phyloP scores from a whole-genome alignment of 2,888 invertebrate species.

The Arenicola marina region DNA sequence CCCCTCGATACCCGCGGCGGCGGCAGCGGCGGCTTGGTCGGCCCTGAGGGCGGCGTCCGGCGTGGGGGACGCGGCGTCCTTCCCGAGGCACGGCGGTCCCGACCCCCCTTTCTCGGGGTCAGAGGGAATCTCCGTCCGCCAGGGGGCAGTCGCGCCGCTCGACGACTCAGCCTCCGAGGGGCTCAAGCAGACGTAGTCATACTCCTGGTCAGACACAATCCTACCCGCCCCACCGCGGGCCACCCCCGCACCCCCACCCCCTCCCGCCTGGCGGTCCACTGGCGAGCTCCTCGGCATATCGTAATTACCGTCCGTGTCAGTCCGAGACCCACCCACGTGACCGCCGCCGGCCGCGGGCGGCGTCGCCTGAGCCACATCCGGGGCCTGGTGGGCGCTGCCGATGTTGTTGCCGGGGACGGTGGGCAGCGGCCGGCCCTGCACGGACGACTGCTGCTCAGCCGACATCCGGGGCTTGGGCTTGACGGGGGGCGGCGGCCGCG shows the following conservation, averaged over 20 bases:
- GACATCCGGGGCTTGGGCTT: constrained; percentile 17
- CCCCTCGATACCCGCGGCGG: not conserved
- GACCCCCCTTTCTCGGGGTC: not conserved
- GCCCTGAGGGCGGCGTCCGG: not conserved
- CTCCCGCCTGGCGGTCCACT: no score
- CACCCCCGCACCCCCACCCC: no score
- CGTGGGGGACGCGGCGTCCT: not conserved
- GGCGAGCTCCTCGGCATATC: no score
- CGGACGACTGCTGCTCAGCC: not conserved
- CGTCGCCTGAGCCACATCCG: not conserved
- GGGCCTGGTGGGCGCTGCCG: not conserved
- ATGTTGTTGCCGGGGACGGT: not conserved
- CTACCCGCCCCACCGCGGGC: no score
- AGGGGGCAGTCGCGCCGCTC: no score
- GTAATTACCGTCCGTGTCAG: no score
- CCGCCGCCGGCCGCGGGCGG: constrained; percentile 3
- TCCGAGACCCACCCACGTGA: not conserved
- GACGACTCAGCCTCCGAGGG: no score
- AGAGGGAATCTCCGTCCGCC: no score
- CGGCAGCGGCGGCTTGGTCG: not conserved
- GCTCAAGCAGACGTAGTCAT: constrained; percentile 9
- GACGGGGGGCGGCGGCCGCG: constrained; percentile 11
- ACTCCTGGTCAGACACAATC: no score
- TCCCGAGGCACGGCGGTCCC: not conserved
- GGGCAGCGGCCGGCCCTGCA: constrained; percentile 15